Base-by-base conservation (phyloP, 1,140 invertebrate species). In the Zaprionus vittiger region DNA sequence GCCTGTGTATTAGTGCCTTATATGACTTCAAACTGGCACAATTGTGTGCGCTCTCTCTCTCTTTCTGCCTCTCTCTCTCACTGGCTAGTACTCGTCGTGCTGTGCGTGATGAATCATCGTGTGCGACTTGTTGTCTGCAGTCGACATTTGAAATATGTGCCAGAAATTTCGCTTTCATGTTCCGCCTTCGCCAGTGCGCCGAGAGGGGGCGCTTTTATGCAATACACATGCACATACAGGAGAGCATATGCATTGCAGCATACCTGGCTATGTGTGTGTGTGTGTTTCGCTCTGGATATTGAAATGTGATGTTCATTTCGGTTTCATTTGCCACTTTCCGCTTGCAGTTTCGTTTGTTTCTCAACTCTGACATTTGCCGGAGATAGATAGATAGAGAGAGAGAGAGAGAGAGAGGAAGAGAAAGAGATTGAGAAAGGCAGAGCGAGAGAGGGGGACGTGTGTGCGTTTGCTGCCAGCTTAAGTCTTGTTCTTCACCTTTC, bases 161-260 rank as follows among this genome's bases (percentile, higher is more conserved):
- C 83, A 91, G 81, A 91, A 91, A 91, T 91, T 91, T 91, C 87
- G 81, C 87, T 91, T 91, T 91, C 87, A 81, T 91, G 82, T 91
- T 85, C 75, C 66, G 59, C 73, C 22, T 66, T 68, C 38, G 68
- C 59, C 67, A 68, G 47, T 73, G 55, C 37, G 26, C 54, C 49
- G 34, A 38, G 65, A 37, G 49, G 41, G 24, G 44, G 41, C 41
- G 57, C 38, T 62, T 60, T 84, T 90, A 90, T 90, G 84, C 85
- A 87, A 70, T 64, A 65, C 28, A 22, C 31, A 37, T 56, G 38
- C 31, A 52, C 41, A 38, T 31, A 28, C 26, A 38, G 2, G 28
- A 41, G 11, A 69, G 47, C 68, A 61, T 79, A 76, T 73, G 61
- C 63, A 74, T 6, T 12, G 52, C 38, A 41, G 38, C 38, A 41